Evolutionary conservation across 2,113 vertebrate species (phyloP).

Genomic region (Neolamprologus falcicula): DNA sequence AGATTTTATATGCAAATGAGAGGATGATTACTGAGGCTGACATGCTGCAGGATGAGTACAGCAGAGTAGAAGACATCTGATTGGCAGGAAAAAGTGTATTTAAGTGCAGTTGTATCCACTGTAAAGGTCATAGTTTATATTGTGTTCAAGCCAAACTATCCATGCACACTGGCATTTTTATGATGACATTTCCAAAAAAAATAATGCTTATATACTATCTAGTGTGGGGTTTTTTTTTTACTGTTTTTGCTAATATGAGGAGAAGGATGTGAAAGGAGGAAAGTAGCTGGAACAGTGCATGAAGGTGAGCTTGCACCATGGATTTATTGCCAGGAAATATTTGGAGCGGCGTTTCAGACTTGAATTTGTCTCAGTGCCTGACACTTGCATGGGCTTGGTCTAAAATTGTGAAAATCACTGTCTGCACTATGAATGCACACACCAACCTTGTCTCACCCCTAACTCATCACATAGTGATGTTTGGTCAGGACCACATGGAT

Average conservation of each 20-base stretch:
- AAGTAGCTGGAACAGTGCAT: not conserved
- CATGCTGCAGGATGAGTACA: not conserved
- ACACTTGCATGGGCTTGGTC: not conserved
- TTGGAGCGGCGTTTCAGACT: not conserved
- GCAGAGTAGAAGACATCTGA: not conserved
- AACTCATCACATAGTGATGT: not conserved
- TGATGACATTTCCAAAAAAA: not conserved
- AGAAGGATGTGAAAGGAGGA: not conserved
- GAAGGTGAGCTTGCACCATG: not conserved
- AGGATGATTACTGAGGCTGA: not conserved
- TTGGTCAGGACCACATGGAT: not conserved
- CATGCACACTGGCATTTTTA: not conserved
- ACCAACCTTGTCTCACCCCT: not conserved
- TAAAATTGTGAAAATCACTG: not conserved
- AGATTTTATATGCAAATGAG: not conserved
- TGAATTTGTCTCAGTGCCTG: not conserved
- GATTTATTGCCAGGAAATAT: not conserved
- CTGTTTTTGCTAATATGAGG: not conserved
- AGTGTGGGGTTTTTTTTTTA: not conserved
- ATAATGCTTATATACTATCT: not conserved
- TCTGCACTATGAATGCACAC: not conserved
- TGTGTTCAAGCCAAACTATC: not conserved
- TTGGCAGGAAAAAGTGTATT: not conserved
- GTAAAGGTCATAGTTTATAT: not conserved
- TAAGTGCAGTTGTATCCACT: not conserved